phyloP scores from a whole-genome alignment of 2,888 invertebrate species.

The Perithous albicinctus region DNA sequence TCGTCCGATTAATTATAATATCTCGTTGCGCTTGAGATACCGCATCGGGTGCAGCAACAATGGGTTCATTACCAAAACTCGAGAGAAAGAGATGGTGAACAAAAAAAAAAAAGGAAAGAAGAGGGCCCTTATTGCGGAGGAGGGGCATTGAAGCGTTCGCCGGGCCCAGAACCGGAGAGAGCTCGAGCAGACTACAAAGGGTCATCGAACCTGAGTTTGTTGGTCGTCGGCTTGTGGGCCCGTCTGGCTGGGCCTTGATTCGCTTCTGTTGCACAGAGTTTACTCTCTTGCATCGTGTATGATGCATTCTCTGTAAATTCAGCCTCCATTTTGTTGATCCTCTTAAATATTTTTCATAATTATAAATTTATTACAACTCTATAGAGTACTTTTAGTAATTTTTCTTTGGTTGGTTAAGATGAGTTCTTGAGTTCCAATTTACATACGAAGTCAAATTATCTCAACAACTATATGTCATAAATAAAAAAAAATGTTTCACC shows the following conservation, averaged over 20 bases:
- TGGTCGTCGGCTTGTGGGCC: slow-evolving; percentile 51
- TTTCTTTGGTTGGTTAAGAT: too few species aligned
- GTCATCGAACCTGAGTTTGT: slow-evolving; percentile 61
- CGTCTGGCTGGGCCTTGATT: slow-evolving; percentile 59
- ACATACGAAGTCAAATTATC: too few species aligned
- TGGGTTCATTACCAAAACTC: slow-evolving; percentile 73
- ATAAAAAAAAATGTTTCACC: too few species aligned
- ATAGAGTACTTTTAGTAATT: too few species aligned
- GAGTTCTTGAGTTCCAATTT: too few species aligned
- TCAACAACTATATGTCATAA: too few species aligned
- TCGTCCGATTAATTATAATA: slow-evolving; percentile 26
- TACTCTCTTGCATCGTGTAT: slow-evolving; percentile 15
- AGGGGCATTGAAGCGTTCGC: slow-evolving; percentile 55
- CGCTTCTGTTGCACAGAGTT: slow-evolving; percentile 55
- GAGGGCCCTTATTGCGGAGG: slow-evolving; percentile 32
- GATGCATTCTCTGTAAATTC: too few species aligned
- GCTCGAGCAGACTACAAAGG: slow-evolving; percentile 41
- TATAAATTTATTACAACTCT: too few species aligned
- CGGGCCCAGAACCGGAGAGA: slow-evolving; percentile 62
- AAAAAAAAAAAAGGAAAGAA: not conserved
- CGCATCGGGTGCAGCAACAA: slow-evolving; percentile 67
- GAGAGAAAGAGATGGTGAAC: slow-evolving; percentile 34
- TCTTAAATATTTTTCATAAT: too few species aligned
- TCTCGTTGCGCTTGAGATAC: slow-evolving; percentile 44
- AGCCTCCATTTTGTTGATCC: too few species aligned